Conservation (phyloP, 2,113 vertebrate species). For the Oncorhynchus clarkii region DNA sequence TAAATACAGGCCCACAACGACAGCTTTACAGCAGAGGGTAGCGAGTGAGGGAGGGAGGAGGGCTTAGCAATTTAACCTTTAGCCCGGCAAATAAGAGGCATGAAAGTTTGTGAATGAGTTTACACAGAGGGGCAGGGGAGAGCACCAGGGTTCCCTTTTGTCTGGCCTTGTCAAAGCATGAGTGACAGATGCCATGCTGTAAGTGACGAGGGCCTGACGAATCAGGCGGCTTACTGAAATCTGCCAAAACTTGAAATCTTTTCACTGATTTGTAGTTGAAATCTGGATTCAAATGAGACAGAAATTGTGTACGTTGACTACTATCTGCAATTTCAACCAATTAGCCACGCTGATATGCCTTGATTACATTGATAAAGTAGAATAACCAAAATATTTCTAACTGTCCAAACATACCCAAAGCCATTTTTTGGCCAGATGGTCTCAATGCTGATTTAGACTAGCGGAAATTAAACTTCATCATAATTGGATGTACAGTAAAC, state of each 20-base stretch:
- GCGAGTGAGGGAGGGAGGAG: background rate
- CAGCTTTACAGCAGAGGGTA: background rate
- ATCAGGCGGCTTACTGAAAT: background rate
- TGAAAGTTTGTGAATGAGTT: background rate
- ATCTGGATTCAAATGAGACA: no score
- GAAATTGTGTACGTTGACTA: no score
- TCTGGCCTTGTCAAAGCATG: background rate
- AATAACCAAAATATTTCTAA: no score
- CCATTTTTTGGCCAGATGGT: background rate
- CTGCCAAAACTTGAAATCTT: no score
- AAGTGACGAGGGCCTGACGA: background rate
- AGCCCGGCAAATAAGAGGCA: background rate
- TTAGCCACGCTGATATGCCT: no score
- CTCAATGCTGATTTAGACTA: background rate
- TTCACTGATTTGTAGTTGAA: no score
- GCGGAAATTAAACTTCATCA: background rate
- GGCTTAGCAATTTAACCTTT: constrained; percentile 2
- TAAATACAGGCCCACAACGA: constrained; percentile 4
- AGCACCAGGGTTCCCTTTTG: background rate
- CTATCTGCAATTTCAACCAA: no score
- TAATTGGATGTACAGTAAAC: no score
- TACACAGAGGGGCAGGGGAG: background rate
- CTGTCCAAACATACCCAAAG: no score
- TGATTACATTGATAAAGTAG: no score
- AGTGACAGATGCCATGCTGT: constrained; percentile 1